Percentiles rank a stretch among this genome's conserved stretches.
Conservation (phyloP, 1,140 invertebrate species). For the Drosophila biarmipes region DNA sequence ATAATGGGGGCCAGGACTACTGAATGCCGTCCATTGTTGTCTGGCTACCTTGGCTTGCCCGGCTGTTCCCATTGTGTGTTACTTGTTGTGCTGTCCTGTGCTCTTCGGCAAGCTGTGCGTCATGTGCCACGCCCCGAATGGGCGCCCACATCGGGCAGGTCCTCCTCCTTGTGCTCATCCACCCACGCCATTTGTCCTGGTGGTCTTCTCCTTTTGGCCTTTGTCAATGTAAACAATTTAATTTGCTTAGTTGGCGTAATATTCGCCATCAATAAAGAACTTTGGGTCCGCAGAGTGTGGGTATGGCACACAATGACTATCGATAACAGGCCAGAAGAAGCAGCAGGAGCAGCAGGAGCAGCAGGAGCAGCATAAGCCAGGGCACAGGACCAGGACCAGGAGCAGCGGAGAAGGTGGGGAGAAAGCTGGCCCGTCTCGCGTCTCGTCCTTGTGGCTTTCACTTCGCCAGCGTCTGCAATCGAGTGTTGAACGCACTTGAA, state of each 20-base stretch:
- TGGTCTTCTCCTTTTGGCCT: constrained; percentile 39
- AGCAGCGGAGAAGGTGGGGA: not conserved
- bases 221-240: constrained; percentile 80
- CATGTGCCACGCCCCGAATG: constrained; percentile 42
- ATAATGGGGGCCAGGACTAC: constrained; percentile 8
- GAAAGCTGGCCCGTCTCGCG: constrained; percentile 28
- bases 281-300: constrained; percentile 20
- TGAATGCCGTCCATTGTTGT: constrained; percentile 47
- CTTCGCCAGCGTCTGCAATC: constrained; percentile 51
- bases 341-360: no score
- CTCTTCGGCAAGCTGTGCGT: constrained; percentile 26
- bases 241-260: constrained; percentile 83
- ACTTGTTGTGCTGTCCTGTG: constrained; percentile 10
- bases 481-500: constrained; percentile 59
- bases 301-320: constrained; percentile 68
- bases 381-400: constrained; percentile 5
- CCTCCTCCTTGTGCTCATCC: not conserved
- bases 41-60: constrained; percentile 39
- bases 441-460: constrained; percentile 43
- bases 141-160: not conserved
- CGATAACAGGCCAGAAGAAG: constrained; percentile 52
- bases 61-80: constrained; percentile 6
- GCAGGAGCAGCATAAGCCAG: not conserved
- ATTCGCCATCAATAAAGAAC: constrained; percentile 77
- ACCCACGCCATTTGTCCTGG: constrained; percentile 32